Evolutionary conservation across 2,888 invertebrate species (phyloP), one percentile per base, ranked within the genome.

Genomic region (Cerastis leucographa): DNA sequence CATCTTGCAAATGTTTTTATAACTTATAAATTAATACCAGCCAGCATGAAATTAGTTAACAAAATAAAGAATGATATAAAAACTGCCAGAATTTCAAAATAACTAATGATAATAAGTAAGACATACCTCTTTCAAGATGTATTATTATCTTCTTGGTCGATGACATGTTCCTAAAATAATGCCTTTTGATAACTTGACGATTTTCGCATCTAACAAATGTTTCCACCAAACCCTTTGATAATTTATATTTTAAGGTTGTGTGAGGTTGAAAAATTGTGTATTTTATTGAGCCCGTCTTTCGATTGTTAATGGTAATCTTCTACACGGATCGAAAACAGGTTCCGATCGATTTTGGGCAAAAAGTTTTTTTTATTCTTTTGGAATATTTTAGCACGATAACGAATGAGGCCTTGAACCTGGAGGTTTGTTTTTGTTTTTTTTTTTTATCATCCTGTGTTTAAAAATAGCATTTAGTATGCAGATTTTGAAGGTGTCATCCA

Each of bases 231-330:
- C 76, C 65, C 68, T 80, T 81, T 68, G 73, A 78, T 86, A 80
- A 85, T 88, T 86, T 88, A 89, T 89, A 84, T 84, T 70, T 51
- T 65, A 71, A 74, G 74, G 67, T 83, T 82, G 86, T 85, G 78
- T 84, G 79, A 85, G 80, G 88, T 89, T 91, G 90, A 91, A 89
- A 91, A 86, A 91, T 91, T 85, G 82, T 85, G 81, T 83, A 80
- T 86, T 87, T 88, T 88, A 89, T 90, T 89, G 87, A 75, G 65
- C 81, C 64, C 83, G 88, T 88, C 87, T 88, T 80, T 72, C 78
- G 89, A 88, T 90, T 87, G 89, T 87, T 86, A 87, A 70, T 85
- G 76, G 56, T 77, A 54, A 90, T 89, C 88, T 89, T 87, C 72
- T 74, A 82, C 86, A 85, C 71, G 77, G 74, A 76, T 77, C 44